phyloP scores from a whole-genome alignment of 1,140 invertebrate genomes.

The Apolygus lucorum region DNA sequence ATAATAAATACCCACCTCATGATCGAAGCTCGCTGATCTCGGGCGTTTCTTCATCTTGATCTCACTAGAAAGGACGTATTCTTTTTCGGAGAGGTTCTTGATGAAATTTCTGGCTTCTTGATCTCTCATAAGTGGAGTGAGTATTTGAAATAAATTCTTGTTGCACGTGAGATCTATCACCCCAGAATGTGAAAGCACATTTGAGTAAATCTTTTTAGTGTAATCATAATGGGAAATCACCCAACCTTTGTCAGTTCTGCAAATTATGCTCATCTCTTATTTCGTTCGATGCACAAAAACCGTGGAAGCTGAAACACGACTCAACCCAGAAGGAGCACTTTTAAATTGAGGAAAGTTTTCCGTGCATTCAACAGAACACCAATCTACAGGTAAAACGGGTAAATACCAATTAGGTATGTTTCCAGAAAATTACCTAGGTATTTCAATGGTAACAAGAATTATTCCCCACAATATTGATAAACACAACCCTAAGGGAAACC shows the following conservation, averaged over 20 bases:
- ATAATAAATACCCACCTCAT: constrained; percentile 17
- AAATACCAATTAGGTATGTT: neutral
- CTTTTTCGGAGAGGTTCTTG: constrained; percentile 3
- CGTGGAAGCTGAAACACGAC: no score
- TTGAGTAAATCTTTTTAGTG: constrained; percentile 19
- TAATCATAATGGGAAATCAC: constrained; percentile 27
- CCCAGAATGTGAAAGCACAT: constrained; percentile 16
- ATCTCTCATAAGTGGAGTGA: constrained; percentile 21
- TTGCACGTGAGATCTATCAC: constrained; percentile 13
- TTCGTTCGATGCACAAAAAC: no score
- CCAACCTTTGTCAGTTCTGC: constrained; percentile 23
- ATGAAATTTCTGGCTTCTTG: constrained; percentile 18
- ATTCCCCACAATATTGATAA: no score
- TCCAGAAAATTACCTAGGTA: no score
- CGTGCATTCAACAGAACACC: no score
- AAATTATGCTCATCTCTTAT: constrained; percentile 31
- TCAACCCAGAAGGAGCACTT: no score
- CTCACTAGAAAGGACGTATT: constrained; percentile 1
- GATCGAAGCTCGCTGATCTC: neutral
- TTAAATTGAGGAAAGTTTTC: no score
- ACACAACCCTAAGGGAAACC: no score
- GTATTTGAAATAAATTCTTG: constrained; percentile 26
- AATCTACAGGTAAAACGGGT: neutral
- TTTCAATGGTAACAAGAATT: no score
- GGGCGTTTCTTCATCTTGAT: constrained; percentile 9